These are phyloP conservation scores for Molothrus aeneus DNA, from an alignment of 2,797 vertebrate genomes.

Conservation along the genomic window DNA sequence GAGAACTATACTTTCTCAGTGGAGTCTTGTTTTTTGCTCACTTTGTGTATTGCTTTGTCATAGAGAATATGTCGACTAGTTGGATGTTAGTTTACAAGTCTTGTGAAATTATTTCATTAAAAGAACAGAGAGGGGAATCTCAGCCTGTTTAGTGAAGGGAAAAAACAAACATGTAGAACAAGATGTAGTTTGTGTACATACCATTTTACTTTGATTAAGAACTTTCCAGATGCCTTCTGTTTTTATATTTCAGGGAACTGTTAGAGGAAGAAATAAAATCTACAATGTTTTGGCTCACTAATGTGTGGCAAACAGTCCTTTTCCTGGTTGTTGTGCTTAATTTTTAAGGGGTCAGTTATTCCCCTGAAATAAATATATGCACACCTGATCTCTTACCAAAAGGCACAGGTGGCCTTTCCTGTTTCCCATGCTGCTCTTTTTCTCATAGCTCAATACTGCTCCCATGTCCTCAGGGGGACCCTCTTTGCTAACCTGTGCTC, in stretches of 20 bases:
- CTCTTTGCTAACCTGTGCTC: neutral
- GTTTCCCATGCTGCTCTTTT: neutral
- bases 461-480: neutral
- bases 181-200: neutral
- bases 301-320: neutral
- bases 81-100: neutral
- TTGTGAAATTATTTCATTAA: neutral
- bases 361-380: neutral
- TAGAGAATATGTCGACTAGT: neutral
- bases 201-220: fast-evolving
- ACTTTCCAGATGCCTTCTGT: neutral
- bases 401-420: neutral
- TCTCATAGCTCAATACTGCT: fast-evolving
- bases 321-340: neutral
- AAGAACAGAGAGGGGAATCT: neutral
- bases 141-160: neutral
- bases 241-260: neutral
- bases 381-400: fast-evolving
- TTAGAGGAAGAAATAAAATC: neutral
- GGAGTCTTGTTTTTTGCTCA: neutral
- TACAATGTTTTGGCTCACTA: neutral
- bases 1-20: neutral
- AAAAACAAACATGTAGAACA: neutral
- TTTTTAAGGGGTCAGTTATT: neutral
- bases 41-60: neutral